Evolutionary conservation across 2,797 vertebrate species (phyloP).

Genomic region (Myotis vivesi): DNA sequence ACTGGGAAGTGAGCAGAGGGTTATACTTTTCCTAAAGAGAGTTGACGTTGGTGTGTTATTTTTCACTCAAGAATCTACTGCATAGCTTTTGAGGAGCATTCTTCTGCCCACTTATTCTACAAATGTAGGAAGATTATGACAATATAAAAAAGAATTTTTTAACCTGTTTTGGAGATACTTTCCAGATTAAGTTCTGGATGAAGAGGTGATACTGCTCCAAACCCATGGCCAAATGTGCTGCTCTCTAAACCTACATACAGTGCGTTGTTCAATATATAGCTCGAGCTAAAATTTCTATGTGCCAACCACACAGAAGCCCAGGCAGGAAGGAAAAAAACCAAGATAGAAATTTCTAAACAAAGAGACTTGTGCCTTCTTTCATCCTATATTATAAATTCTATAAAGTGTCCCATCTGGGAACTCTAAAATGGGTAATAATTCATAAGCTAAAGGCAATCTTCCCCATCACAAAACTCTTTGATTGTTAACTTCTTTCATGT

Average conservation of each 20-base stretch:
- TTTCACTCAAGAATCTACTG: slow-evolving; percentile 12
- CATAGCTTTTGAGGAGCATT: not conserved
- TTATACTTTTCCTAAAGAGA: not conserved
- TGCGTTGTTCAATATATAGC: not conserved
- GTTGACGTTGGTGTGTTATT: not conserved
- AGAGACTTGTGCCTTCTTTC: not conserved
- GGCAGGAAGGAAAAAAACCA: slow-evolving; percentile 31
- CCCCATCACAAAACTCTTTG: not conserved
- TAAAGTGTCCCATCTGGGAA: not conserved
- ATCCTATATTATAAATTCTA: slow-evolving; percentile 5
- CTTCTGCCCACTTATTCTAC: not conserved
- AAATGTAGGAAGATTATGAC: not conserved
- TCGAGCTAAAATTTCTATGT: not conserved
- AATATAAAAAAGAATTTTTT: slow-evolving; percentile 2
- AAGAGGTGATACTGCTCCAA: not conserved
- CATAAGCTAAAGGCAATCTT: slow-evolving; percentile 42
- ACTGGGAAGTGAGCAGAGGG: not conserved
- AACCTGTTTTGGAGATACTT: not conserved
- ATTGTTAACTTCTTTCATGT: not conserved
- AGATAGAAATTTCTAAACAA: not conserved
- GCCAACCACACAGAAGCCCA: not conserved
- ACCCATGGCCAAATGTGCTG: not conserved
- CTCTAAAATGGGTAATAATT: slow-evolving; percentile 19
- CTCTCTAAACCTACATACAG: not conserved
- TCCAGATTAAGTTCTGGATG: not conserved